These are phyloP conservation scores for Ophion obscuratus DNA, from an alignment of 2,888 invertebrate genomes.

Conservation along the genomic window DNA sequence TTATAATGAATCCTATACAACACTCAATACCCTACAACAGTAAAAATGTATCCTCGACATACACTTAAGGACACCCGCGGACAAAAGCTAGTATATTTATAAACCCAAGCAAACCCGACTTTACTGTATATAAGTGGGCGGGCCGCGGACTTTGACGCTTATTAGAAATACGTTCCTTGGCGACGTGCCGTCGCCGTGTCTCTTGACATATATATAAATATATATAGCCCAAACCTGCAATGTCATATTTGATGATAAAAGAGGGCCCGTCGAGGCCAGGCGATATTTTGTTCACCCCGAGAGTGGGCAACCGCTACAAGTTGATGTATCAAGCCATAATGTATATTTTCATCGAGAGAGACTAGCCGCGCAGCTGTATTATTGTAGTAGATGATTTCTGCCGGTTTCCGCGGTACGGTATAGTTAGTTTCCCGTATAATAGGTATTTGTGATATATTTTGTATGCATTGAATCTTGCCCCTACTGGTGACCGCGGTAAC, in stretches of 20 bases:
- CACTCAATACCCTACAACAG: no score
- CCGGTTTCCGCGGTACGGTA: neutral
- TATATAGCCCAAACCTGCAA: neutral
- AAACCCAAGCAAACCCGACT: neutral
- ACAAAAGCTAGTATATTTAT: no score
- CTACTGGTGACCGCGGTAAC: slow-evolving; percentile 54
- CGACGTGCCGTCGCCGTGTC: neutral
- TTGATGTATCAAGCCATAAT: neutral
- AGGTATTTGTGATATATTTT: slow-evolving; percentile 40
- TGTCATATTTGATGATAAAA: neutral
- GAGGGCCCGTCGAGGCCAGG: neutral
- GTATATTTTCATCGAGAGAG: neutral
- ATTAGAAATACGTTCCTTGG: neutral
- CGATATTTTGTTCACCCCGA: neutral
- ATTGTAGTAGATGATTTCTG: slow-evolving; percentile 29
- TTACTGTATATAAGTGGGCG: neutral
- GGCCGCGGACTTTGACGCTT: neutral
- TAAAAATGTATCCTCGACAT: no score
- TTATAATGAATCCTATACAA: no score
- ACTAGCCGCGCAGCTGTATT: neutral
- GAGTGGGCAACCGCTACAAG: neutral
- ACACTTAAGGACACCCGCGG: no score
- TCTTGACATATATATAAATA: neutral
- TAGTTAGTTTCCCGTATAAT: neutral
- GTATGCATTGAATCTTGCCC: slow-evolving; percentile 45